phyloP scores from a whole-genome alignment of 2,113 vertebrate species.

The Balaenoptera acutorostrata region DNA sequence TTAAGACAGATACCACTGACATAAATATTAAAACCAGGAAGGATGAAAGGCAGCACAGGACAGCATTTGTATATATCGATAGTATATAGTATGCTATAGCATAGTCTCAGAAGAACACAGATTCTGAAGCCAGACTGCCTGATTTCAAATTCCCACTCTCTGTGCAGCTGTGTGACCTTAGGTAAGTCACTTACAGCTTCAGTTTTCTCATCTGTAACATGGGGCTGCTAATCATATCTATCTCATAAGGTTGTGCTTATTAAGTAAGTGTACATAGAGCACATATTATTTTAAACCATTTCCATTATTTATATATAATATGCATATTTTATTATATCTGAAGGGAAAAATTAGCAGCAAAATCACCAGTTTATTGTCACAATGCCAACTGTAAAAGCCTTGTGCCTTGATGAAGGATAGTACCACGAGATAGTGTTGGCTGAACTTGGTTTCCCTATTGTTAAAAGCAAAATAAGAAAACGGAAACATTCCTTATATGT shows the following conservation, averaged over 20 bases:
- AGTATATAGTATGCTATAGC: neutral
- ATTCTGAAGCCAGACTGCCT: neutral
- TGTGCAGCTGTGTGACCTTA: neutral
- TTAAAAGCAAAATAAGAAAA: slow-evolving; percentile 6
- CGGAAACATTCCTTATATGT: neutral
- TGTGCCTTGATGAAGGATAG: neutral
- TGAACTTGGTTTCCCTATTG: neutral
- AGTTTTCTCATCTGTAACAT: neutral
- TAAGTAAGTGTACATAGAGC: neutral
- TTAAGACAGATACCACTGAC: neutral
- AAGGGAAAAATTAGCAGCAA: neutral
- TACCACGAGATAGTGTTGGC: neutral
- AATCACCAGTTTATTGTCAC: neutral
- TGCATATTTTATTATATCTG: neutral
- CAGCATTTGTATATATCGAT: neutral
- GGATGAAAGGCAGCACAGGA: neutral
- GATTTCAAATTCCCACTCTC: neutral
- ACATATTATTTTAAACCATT: neutral
- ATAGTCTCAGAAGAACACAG: neutral
- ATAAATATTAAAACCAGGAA: neutral
- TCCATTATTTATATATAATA: neutral
- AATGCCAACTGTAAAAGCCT: neutral
- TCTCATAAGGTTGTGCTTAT: neutral
- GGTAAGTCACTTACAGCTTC: neutral
- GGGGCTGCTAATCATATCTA: neutral